Percentiles rank a stretch among this genome's conserved stretches.
Evolutionary conservation across 2,797 vertebrate genomes (phyloP).

Genomic region (Poecilia velifera): DNA sequence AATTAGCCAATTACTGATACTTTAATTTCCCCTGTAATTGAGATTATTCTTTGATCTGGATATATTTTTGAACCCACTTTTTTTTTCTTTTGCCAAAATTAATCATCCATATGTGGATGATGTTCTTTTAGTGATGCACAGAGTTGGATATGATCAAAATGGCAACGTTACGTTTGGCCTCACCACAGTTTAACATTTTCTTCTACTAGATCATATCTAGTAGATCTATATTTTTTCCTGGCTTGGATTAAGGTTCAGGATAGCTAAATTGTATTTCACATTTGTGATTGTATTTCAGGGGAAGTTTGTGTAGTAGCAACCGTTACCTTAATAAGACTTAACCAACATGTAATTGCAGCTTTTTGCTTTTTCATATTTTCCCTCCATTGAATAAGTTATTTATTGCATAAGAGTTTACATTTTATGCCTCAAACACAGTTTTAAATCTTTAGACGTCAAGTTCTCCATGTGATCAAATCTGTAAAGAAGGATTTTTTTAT

Average conservation of each 20-base stretch:
- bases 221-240: not conserved
- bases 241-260: not conserved
- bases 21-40: not conserved
- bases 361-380: not conserved
- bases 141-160: not conserved
- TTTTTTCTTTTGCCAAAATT: not conserved
- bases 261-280: not conserved
- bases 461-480: not conserved
- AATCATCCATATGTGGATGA: not conserved
- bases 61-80: not conserved
- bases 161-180: not conserved
- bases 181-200: not conserved
- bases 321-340: not conserved
- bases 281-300: not conserved
- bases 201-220: not conserved
- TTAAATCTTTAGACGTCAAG: not conserved
- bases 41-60: not conserved
- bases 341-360: not conserved
- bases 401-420: not conserved
- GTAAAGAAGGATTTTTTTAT: not conserved
- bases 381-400: not conserved
- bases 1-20: not conserved
- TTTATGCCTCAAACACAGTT: no score
- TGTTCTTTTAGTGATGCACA: not conserved
- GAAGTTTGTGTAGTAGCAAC: not conserved